phyloP scores from a whole-genome alignment of 2,888 invertebrate species.

The Watsonalla binaria region DNA sequence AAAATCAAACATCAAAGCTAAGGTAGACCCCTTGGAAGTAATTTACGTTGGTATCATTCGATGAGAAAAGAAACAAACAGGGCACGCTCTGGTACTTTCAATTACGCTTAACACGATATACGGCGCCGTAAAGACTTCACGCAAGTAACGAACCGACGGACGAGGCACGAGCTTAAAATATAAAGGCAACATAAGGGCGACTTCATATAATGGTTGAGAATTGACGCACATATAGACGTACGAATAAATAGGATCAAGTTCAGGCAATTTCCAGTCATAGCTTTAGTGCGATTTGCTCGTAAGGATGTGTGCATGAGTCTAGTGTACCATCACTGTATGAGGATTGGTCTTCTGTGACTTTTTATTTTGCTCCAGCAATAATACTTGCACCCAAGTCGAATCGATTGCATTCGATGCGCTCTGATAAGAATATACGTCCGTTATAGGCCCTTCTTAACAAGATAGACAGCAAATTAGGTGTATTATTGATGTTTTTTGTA shows the following conservation, averaged over 20 bases:
- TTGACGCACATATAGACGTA: neutral
- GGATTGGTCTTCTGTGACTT: too few relatives aligned
- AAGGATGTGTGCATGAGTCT: too few relatives aligned
- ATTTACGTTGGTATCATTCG: constrained; percentile 41
- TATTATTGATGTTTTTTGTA: too few relatives aligned
- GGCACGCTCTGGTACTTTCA: constrained; percentile 47
- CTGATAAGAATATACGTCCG: neutral
- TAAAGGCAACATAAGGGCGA: neutral
- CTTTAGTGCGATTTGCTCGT: too few relatives aligned
- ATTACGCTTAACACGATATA: constrained; percentile 40
- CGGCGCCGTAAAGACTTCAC: constrained; percentile 36
- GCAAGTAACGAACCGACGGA: constrained; percentile 3
- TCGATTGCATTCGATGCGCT: neutral
- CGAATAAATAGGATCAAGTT: too few relatives aligned
- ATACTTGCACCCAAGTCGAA: neutral
- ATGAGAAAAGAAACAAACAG: constrained; percentile 39
- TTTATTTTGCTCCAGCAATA: neutral
- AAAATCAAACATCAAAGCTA: too few relatives aligned
- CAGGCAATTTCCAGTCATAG: too few relatives aligned
- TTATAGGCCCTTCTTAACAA: neutral
- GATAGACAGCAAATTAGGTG: neutral
- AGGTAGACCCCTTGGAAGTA: constrained; percentile 16
- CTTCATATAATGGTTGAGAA: neutral
- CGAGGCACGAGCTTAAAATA: neutral
- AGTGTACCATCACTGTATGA: too few relatives aligned